Evolutionary conservation across 2,797 vertebrate genomes (phyloP).

Genomic region (Synaphobranchus kaupii): DNA sequence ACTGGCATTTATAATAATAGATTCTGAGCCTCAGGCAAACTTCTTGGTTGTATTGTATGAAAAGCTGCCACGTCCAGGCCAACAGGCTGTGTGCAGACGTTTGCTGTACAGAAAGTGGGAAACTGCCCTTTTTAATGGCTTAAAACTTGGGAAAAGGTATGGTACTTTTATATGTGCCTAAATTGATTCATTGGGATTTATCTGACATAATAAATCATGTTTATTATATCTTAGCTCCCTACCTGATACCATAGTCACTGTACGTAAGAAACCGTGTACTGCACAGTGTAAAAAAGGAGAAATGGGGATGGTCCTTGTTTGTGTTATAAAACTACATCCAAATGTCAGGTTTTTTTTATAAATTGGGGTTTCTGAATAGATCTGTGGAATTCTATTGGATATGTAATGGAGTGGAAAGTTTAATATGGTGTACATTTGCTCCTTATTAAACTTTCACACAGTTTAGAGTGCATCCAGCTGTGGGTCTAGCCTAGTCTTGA

Average conservation of each 20-base stretch:
- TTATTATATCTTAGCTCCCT: not conserved
- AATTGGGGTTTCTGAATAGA: not conserved
- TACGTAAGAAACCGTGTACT: not conserved
- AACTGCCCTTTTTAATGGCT: slow-evolving; percentile 13
- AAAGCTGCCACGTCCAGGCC: not conserved
- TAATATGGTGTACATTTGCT: too few relatives aligned
- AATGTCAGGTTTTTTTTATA: not conserved
- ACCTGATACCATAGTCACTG: not conserved
- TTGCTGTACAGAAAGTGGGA: not conserved
- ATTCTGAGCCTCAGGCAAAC: not conserved
- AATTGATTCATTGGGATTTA: slow-evolving; percentile 11
- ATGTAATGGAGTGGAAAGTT: not conserved
- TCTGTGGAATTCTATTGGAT: not conserved
- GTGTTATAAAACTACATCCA: not conserved
- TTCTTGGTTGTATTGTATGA: not conserved
- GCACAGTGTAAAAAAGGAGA: not conserved
- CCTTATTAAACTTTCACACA: too few relatives aligned
- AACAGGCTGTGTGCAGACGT: not conserved
- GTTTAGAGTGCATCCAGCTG: too few relatives aligned
- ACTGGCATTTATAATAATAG: not conserved
- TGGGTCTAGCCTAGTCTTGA: not conserved
- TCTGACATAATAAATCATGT: not conserved
- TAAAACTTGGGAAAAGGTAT: not conserved
- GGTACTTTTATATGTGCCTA: not conserved
- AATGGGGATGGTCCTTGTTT: not conserved